phyloP scores from a whole-genome alignment of 1,140 invertebrate genomes.

The Druon quercuslanigerum region DNA sequence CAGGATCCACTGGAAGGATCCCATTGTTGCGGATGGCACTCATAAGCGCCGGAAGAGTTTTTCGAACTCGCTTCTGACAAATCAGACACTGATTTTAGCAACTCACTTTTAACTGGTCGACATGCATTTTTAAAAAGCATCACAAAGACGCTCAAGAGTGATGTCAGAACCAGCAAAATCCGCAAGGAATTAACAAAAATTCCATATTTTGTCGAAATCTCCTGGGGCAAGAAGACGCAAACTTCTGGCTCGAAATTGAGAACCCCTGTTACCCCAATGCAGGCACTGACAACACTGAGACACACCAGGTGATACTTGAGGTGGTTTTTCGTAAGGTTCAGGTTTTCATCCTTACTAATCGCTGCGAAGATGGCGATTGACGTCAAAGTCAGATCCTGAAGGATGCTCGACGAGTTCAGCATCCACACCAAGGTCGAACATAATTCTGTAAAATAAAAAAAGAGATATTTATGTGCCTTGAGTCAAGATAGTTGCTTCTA shows the following conservation, averaged over 20 bases:
- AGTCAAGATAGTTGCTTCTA: background rate
- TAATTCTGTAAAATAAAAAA: constrained; percentile 56
- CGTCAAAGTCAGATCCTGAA: constrained; percentile 76
- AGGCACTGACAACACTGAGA: constrained; percentile 73
- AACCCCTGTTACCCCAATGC: constrained; percentile 73
- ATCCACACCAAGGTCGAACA: constrained; percentile 76
- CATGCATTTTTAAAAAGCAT: constrained; percentile 25
- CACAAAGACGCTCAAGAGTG: constrained; percentile 45
- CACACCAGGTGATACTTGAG: constrained; percentile 77
- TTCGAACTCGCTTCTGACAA: constrained; percentile 70
- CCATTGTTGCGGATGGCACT: constrained; percentile 66
- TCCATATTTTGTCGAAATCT: constrained; percentile 74
- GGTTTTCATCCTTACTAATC: constrained; percentile 66
- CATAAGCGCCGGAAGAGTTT: constrained; percentile 67
- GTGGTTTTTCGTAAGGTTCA: constrained; percentile 75
- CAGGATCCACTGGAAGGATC: constrained; percentile 69
- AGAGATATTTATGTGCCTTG: constrained; percentile 2
- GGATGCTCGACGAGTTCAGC: constrained; percentile 74
- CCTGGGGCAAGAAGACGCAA: constrained; percentile 73
- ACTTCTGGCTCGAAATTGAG: constrained; percentile 69
- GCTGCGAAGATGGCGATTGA: constrained; percentile 76
- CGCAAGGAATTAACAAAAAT: constrained; percentile 75
- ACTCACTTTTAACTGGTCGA: constrained; percentile 62
- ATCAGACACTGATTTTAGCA: constrained; percentile 67
- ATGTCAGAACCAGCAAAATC: constrained; percentile 64